Evolutionary conservation across 2,113 vertebrate genomes (phyloP).

Genomic region (Ariopsis seemanni): DNA sequence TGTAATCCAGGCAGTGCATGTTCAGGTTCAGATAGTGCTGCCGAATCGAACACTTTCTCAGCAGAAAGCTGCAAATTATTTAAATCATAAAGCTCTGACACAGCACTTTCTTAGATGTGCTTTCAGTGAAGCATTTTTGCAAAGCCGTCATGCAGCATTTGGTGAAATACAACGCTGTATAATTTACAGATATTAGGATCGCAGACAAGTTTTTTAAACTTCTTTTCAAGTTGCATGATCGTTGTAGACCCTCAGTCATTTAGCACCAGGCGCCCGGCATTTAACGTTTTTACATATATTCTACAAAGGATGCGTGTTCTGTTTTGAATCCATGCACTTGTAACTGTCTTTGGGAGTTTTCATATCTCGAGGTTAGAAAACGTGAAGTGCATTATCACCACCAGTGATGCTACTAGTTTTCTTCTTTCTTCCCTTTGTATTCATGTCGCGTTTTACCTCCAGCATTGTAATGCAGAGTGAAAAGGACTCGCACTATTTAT

Average conservation of each 20-base stretch:
- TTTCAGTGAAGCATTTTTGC: background rate
- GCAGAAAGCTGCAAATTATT: constrained; percentile 12
- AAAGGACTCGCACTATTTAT: constrained; percentile 1
- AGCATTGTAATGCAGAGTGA: constrained; percentile 4
- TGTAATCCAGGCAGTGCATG: constrained; percentile 10
- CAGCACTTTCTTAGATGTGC: constrained; percentile 2
- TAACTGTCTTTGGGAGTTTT: background rate
- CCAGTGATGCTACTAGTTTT: background rate
- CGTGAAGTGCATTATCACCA: background rate
- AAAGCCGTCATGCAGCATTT: constrained; percentile 15
- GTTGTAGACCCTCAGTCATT: background rate
- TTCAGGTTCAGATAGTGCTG: constrained; percentile 19
- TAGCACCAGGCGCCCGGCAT: background rate
- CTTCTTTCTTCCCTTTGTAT: constrained; percentile 4
- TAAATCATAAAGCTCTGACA: constrained; percentile 3
- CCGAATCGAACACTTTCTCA: constrained; percentile 15
- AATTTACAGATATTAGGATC: constrained; percentile 33
- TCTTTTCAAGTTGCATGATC: background rate
- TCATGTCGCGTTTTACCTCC: constrained; percentile 14
- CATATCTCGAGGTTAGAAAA: background rate
- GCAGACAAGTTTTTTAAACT: background rate
- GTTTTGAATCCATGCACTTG: background rate
- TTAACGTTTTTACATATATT: background rate
- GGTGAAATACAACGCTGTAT: constrained; percentile 30
- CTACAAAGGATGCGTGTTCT: background rate